A percentile compares a stretch with the other conserved stretches of the same genome.
These are phyloP conservation scores for Pocillopora verrucosa DNA, from an alignment of 64 coral and sea anemone species.

Conservation along the genomic window DNA sequence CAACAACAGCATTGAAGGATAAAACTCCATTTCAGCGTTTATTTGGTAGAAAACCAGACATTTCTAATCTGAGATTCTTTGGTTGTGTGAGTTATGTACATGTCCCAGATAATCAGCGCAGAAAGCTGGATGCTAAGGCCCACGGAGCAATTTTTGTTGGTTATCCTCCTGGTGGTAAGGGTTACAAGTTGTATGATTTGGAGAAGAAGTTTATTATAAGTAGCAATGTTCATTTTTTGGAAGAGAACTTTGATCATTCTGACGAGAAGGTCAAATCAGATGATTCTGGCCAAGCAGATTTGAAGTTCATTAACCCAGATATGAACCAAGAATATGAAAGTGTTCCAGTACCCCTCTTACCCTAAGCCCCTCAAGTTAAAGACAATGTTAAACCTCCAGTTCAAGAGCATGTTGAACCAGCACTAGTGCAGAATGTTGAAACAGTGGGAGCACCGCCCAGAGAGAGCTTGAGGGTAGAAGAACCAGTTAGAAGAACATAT, in stretches of 20 bases:
- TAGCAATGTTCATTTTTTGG: conserved; percentile 48
- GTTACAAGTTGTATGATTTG: conserved; percentile 63
- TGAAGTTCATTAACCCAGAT: conserved; percentile 30
- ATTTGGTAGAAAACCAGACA: conserved; percentile 68
- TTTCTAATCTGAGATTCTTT: conserved; percentile 79
- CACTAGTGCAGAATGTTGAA: conserved; percentile 52
- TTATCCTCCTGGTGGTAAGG: conserved; percentile 54
- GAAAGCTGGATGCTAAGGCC: conserved; percentile 76
- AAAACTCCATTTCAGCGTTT: conserved; percentile 68
- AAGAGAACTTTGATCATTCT: conserved; percentile 60
- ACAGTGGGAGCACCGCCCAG: conserved; percentile 20
- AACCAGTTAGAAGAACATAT: conserved; percentile 52
- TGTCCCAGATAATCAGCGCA: conserved; percentile 47
- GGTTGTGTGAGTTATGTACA: conserved; percentile 65
- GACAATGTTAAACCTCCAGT: conserved; percentile 14
- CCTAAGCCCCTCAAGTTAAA: not conserved
- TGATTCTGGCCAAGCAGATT: not conserved
- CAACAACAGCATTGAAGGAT: conserved; percentile 66
- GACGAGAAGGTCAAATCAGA: conserved; percentile 8
- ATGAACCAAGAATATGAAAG: conserved; percentile 12
- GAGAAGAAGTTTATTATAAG: conserved; percentile 60
- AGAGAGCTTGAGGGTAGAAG: conserved; percentile 7
- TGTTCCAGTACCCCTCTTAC: conserved; percentile 32
- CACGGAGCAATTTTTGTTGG: conserved; percentile 74
- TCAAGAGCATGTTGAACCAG: conserved; percentile 21